These are phyloP conservation scores for Rallus crepitans DNA, from an alignment of 2,797 vertebrate species.

Conservation along the genomic window DNA sequence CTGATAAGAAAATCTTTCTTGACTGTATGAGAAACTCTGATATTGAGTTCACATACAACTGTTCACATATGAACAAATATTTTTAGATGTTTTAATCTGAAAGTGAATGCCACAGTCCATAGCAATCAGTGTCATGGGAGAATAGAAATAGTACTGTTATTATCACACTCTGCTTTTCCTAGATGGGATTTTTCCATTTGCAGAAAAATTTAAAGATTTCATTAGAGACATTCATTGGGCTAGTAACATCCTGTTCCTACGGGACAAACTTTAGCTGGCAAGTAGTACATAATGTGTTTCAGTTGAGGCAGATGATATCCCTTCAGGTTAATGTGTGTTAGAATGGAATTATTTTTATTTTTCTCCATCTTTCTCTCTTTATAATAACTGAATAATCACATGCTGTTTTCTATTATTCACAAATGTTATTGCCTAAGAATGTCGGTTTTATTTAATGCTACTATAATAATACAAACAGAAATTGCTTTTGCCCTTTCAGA, in stretches of 20 bases:
- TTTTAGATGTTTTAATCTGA: not conserved
- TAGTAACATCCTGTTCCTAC: not conserved
- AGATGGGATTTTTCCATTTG: not conserved
- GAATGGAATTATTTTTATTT: not conserved
- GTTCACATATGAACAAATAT: not conserved
- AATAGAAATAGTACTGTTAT: not conserved
- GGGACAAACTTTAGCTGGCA: not conserved
- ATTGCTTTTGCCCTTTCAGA: not conserved
- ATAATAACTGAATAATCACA: not conserved
- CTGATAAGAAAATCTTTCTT: not conserved
- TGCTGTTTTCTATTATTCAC: not conserved
- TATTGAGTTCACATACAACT: not conserved
- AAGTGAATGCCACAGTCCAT: not conserved
- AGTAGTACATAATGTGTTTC: not conserved
- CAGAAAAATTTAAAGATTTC: not conserved
- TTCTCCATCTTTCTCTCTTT: not conserved
- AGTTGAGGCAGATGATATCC: not conserved
- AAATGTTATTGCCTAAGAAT: not conserved
- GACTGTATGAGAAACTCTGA: not conserved
- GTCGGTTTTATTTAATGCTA: not conserved
- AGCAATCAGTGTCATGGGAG: not conserved
- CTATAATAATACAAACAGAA: not conserved
- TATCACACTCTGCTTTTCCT: fast-evolving
- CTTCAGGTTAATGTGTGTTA: not conserved
- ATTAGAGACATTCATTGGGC: not conserved